Percentiles rank a stretch among this genome's conserved stretches.
Evolutionary conservation across 2,113 vertebrate species (phyloP).

Genomic region (Sorex fumeus): DNA sequence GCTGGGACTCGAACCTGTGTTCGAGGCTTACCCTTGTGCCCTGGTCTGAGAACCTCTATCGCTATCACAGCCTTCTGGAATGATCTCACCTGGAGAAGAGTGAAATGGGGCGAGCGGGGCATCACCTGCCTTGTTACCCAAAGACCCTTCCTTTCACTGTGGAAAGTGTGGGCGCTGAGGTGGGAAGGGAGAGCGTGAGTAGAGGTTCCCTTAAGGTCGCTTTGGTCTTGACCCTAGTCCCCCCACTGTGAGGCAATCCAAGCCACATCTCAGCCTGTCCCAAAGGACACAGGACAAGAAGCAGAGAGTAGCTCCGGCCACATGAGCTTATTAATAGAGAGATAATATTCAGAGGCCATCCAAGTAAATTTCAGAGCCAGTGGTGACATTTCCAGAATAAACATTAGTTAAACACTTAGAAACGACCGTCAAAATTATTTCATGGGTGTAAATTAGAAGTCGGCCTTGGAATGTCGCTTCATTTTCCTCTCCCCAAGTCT

Average conservation of each 20-base stretch:
- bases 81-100: background rate
- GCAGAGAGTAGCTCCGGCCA: background rate
- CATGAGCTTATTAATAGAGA: conserved; percentile 56
- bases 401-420: conserved; percentile 75
- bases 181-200: background rate
- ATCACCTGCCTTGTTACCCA: background rate
- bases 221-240: background rate
- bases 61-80: too few relatives aligned
- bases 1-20: too few relatives aligned
- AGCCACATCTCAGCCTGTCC: conserved; percentile 34
- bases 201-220: conserved; percentile 44
- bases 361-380: conserved; percentile 77
- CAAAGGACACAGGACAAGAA: conserved; percentile 35
- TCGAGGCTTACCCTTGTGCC: too few relatives aligned
- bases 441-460: conserved; percentile 79
- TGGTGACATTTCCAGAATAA: conserved; percentile 79
- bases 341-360: conserved; percentile 69
- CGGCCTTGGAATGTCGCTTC: conserved; percentile 55
- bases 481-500: conserved; percentile 70
- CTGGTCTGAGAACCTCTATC: too few relatives aligned
- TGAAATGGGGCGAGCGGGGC: too few relatives aligned
- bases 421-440: conserved; percentile 76
- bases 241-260: background rate
- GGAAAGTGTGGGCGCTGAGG: background rate
- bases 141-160: background rate